Base-by-base conservation (phyloP, 2,113 vertebrate species). In the Pterocles orientalis region DNA sequence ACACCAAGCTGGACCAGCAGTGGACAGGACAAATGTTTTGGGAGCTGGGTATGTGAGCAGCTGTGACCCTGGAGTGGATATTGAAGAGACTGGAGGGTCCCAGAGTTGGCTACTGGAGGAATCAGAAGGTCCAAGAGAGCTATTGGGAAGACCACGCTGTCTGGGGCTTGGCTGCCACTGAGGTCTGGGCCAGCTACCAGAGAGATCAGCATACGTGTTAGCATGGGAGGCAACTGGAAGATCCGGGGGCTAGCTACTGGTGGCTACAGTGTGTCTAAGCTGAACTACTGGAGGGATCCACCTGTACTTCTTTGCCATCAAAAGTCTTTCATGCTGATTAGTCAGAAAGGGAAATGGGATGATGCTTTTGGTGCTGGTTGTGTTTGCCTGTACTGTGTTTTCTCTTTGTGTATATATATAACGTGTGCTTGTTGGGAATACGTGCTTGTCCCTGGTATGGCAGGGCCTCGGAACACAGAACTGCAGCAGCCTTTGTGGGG, bases 61-160 rank as follows among this genome's bases (percentile, higher is more conserved):
- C 31, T 60, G 69, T 71, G 14, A 36, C 60, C 51, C 64, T 85
- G 57, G 12, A 10, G 47, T 65, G 20, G 51, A 18, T 65, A n/a
- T 10, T 53, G 50, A 48, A 58, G 17, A 65, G 23, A 39, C 31
- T 0, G 0, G 7, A 54, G 19, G 4, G 3, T 26, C 18, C 70
- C 14, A 25, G 19, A 53, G 29, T 17, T 62, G 36, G 6, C 45
- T 75, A 17, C 50, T 80, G 25, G 45, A 76, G 45, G 23, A 53
- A 39, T 31, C 39, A 43, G 19, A 28, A 86, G 20, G 15, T 78
- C 70, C 36, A 78, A 61, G 20, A 3, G 17, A 86, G 31, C 10
- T 71, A 10, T 25, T 34, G 13, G 41, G 47, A 65, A 82, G 53
- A 56, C 29, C 15, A 12, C 0, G 1, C 13, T 33, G 53, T 18